Conservation (phyloP, 2,113 vertebrate species). For the Ahaetulla prasina region DNA sequence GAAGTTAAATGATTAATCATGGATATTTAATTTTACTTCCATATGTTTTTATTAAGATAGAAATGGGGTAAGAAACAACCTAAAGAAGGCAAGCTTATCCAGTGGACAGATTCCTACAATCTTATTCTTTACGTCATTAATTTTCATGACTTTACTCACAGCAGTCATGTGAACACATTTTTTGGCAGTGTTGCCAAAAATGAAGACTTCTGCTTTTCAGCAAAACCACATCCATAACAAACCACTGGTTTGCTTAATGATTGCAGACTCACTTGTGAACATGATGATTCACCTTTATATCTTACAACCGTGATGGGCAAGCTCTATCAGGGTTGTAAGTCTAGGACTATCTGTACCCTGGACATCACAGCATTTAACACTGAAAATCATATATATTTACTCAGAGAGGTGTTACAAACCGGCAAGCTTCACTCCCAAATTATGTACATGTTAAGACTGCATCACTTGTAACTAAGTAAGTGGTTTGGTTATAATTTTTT, state of each 20-base stretch:
- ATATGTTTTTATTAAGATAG: neutral
- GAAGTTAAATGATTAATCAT: neutral
- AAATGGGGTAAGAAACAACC: neutral
- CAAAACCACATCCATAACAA: neutral
- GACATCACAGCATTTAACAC: neutral
- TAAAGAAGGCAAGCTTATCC: neutral
- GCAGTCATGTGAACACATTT: neutral
- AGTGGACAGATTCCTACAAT: neutral
- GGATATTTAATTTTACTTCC: neutral
- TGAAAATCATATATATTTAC: neutral
- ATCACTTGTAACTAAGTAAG: neutral
- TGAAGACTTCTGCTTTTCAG: neutral
- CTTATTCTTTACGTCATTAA: neutral
- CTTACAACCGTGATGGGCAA: neutral
- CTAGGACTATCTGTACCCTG: neutral
- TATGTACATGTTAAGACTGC: neutral
- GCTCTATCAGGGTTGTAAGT: neutral
- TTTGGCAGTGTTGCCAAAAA: neutral
- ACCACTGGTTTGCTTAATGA: neutral
- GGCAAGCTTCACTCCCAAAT: neutral
- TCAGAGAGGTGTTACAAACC: neutral
- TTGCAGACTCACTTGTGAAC: neutral
- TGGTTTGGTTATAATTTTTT: neutral
- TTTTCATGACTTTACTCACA: neutral
- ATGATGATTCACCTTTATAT: neutral